Conservation (phyloP, 1,140 invertebrate species). For the Triops cancriformis region DNA sequence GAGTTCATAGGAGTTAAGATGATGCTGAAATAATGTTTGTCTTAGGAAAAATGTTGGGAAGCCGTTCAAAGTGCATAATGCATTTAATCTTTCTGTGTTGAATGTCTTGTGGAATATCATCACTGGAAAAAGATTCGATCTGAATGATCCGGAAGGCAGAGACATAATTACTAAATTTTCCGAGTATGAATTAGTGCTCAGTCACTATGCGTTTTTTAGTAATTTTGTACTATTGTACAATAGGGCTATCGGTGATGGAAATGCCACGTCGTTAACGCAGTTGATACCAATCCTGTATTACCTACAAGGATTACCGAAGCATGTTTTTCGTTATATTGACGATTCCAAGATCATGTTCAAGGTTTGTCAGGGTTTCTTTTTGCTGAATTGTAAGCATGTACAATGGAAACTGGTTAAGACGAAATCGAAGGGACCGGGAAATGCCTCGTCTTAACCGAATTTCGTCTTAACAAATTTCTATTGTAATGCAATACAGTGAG, state of each 20-base stretch:
- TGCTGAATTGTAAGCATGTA: too few species aligned
- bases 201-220: neutral
- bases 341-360: neutral
- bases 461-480: too few species aligned
- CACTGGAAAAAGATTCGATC: conserved; percentile 20
- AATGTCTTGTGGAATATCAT: conserved; percentile 24
- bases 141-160: conserved; percentile 14
- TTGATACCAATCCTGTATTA: neutral
- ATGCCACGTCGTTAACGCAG: neutral
- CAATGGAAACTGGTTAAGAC: too few species aligned
- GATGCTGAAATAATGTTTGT: too few species aligned
- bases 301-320: neutral
- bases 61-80: neutral
- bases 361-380: neutral
- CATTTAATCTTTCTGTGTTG: conserved; percentile 17
- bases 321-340: neutral
- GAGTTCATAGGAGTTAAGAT: too few species aligned
- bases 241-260: neutral
- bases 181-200: neutral
- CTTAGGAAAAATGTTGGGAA: conserved; percentile 19
- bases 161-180: neutral
- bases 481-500: too few species aligned
- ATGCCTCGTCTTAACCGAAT: too few species aligned
- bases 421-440: too few species aligned
- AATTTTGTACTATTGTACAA: neutral